Base-by-base conservation (phyloP, 2,113 vertebrate genomes). In the Scartelaos histophorus region DNA sequence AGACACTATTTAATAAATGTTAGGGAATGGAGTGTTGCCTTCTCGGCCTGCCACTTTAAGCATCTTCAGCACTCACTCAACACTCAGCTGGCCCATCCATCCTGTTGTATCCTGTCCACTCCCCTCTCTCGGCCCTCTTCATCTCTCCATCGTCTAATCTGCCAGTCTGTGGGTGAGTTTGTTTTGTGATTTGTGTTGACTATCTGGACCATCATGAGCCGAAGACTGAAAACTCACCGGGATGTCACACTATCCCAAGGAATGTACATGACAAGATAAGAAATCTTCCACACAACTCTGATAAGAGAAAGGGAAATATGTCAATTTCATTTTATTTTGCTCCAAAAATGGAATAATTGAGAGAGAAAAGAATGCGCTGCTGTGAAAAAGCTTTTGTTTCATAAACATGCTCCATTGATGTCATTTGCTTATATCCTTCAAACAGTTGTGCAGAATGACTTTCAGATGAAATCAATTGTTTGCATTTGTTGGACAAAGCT, bases 1-100 rank as follows among this genome's bases (percentile, higher is more conserved):
- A 88, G 81, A 84, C 84, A 67, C 67, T 84, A 85, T 90, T 90
- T 90, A 89, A 89, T 90, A 91, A 88, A 90, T 82, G 85, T 89
- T 90, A 86, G 78, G 81, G 82, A 88, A 82, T 85, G 75, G 75
- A 82, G 84, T 82, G 83, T 83, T 83, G 81, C 74, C 77, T 73
- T 89, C 81, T 78, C 69, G 35, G 66, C 70, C 69, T 83, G 76
- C 75, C 79, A 80, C 67, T 87, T 69, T 75, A 84, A 84, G 83
- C 69, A 12, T 34, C 82, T 69, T 66, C 49, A 61, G 51, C 57
- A 29, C 66, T 84, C 88, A 87, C 81, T 87, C 88, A 82, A 87
- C 83, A 80, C 83, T 84, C 74, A 73, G 46, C 51, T 57, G 72
- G 54, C 73, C 71, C 54, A 72, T 61, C 57, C 53, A 57, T 51